Evolutionary conservation across 2,888 invertebrate species (phyloP), one percentile per base, ranked within the genome.

Genomic region (Andrena dorsata): DNA sequence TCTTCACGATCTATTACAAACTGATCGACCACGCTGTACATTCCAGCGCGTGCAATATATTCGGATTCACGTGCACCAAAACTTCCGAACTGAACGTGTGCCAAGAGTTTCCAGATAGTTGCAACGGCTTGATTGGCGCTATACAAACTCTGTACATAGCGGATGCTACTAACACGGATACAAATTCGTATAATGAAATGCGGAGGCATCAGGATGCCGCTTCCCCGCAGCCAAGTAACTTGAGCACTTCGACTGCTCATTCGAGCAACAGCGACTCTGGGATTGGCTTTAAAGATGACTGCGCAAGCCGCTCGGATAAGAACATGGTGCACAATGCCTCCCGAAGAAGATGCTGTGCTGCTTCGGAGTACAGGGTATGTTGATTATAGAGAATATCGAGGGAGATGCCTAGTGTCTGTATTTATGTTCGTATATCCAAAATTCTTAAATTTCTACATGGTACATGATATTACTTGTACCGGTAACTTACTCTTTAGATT

Each of bases 261-360:
- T 98, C 98, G 0, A 98, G 98, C 89, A 98, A 98, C 93, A 98
- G 98, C 76, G 99, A 99, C 93, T 98, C 98, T 1, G 98, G 99
- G 0, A 98, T 99, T 81, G 98, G 98, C 0, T 98, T 98, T 90
- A 96, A 98, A 85, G 98, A 98, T 90, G 98, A 98, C 90, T 97
- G 97, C 89, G 96, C 97, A 10, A 97, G 97, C 90, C 96, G 97
- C 70, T 97, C 97, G 0, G 98, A 97, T 92, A 95, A 97, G 78
- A 97, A 97, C 89, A 93, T 97, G 47, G 96, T 97, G 0, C 97
- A 97, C 0, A 97, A 97, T 91, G 97, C 97, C 91, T 96, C 96
- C 0, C 94, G 94, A 65, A 81, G 82, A 35, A 85, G 86, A 30
- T 83, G 83, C 13, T 77, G 69, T n/a, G 72, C 88, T 13, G 73